Conservation (phyloP, 2,113 vertebrate species). For the Hyaena hyaena region DNA sequence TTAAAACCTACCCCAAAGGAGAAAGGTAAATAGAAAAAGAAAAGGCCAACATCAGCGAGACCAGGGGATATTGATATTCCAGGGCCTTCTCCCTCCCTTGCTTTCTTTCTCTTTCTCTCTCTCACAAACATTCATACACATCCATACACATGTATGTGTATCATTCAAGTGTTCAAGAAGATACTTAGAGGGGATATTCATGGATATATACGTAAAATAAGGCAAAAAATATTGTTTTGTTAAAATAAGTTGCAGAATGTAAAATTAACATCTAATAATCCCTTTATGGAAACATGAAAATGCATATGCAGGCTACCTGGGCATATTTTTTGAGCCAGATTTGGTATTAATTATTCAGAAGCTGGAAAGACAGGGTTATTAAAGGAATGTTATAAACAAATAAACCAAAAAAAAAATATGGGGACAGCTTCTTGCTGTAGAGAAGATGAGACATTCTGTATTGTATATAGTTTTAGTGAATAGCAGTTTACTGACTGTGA, state of each 20-base stretch:
- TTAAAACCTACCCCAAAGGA: background rate
- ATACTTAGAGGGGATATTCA: background rate
- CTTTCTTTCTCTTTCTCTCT: background rate
- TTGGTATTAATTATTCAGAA: background rate
- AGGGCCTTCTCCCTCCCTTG: background rate
- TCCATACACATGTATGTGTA: background rate
- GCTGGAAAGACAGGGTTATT: background rate
- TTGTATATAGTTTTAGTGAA: background rate
- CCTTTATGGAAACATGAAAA: background rate
- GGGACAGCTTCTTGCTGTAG: background rate
- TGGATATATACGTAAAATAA: background rate
- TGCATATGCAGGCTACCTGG: background rate
- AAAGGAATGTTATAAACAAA: background rate
- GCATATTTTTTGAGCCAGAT: background rate
- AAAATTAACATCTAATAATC: background rate
- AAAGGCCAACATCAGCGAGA: background rate
- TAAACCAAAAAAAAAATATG: background rate
- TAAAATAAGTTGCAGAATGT: background rate
- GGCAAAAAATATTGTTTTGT: background rate
- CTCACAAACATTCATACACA: no score
- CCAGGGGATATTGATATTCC: background rate
- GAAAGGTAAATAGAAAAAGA: background rate
- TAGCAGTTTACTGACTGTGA: background rate
- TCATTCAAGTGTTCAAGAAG: background rate
- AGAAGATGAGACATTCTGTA: background rate